A percentile compares a stretch with the other conserved stretches of the same genome.
Conservation (phyloP, 2,797 vertebrate genomes). For the Scolopax bukidnonensis region DNA sequence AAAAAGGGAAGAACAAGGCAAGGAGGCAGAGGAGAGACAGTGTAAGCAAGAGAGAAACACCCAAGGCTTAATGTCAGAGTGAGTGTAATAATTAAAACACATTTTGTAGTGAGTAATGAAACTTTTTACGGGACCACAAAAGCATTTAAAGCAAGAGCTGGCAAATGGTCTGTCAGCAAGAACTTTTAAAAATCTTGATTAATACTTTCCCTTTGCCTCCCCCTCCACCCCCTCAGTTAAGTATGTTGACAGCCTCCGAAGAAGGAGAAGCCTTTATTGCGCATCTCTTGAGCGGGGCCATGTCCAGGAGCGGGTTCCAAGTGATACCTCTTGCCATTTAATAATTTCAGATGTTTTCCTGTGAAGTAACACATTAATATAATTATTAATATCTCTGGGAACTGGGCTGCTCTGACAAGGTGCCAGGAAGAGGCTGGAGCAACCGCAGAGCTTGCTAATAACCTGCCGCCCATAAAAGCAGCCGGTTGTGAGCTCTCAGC, state of each 20-base stretch:
- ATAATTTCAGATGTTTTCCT: slow-evolving; percentile 37
- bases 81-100: slow-evolving; percentile 61
- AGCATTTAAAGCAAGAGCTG: slow-evolving; percentile 55
- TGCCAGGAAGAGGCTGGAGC: slow-evolving; percentile 61
- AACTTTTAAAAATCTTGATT: slow-evolving; percentile 57
- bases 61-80: slow-evolving; percentile 33
- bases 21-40: not conserved
- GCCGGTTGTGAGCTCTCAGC: not conserved
- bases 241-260: slow-evolving; percentile 29
- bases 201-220: slow-evolving; percentile 28
- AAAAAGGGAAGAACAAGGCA: not conserved
- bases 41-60: slow-evolving; percentile 15
- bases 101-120: slow-evolving; percentile 60
- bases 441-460: not conserved
- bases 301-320: slow-evolving; percentile 17
- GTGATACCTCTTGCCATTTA: slow-evolving; percentile 38
- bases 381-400: slow-evolving; percentile 57
- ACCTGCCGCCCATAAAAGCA: slow-evolving; percentile 6
- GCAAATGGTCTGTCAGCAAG: slow-evolving; percentile 55
- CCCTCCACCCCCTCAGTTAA: not conserved
- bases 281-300: not conserved
- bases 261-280: slow-evolving; percentile 4
- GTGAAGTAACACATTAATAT: not conserved
- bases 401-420: slow-evolving; percentile 23
- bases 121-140: slow-evolving; percentile 69